A percentile compares a stretch with the other conserved stretches of the same genome.
Evolutionary conservation across 2,797 vertebrate species (phyloP).

Genomic region (Mionectes olivaceus): DNA sequence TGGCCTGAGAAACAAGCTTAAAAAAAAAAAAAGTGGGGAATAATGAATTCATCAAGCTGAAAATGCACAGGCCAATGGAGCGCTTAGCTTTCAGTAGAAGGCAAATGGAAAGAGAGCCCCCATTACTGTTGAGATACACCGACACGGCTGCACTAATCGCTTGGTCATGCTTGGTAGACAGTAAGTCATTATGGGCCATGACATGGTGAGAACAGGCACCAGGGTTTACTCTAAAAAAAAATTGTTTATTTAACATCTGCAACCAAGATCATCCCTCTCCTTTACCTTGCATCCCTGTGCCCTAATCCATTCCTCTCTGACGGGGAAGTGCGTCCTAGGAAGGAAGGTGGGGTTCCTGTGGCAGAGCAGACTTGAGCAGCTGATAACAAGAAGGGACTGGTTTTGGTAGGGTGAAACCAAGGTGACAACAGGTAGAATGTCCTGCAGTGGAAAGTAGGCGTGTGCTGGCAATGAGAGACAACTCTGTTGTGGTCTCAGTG

Average conservation of each 20-base stretch:
- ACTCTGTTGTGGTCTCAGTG: background rate
- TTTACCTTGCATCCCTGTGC: background rate
- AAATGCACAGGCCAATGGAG: conserved; percentile 80
- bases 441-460: background rate
- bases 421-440: background rate
- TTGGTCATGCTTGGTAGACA: conserved; percentile 83
- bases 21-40: conserved; percentile 65
- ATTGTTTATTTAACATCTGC: conserved; percentile 80
- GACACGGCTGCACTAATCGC: conserved; percentile 80
- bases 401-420: background rate
- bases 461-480: background rate
- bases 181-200: conserved; percentile 79
- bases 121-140: conserved; percentile 77
- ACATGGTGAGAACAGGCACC: conserved; percentile 78
- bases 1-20: conserved; percentile 42
- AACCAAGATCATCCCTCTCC: conserved; percentile 20
- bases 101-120: conserved; percentile 83
- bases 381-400: background rate
- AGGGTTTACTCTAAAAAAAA: conserved; percentile 78
- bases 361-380: background rate
- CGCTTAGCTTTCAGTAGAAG: conserved; percentile 79
- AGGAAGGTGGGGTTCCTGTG: background rate
- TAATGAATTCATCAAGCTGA: conserved; percentile 85
- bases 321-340: background rate
- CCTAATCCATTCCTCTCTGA: background rate